A percentile compares a stretch with the other conserved stretches of the same genome.
These are phyloP conservation scores for Colostygia pectinataria DNA, from an alignment of 2,888 invertebrate species.

Conservation along the genomic window DNA sequence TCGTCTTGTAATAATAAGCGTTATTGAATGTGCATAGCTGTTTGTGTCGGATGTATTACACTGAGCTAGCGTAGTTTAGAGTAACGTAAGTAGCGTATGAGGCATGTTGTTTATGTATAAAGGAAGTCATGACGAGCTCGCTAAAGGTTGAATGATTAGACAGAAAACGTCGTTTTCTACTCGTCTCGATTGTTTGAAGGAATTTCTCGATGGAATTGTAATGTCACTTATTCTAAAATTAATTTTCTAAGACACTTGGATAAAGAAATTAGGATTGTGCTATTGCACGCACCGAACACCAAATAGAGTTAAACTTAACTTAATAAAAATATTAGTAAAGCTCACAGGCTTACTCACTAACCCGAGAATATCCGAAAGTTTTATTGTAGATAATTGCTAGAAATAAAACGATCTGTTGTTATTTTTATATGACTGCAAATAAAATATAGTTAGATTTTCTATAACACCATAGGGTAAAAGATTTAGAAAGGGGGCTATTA, in stretches of 20 bases:
- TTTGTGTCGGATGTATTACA: conserved; percentile 64
- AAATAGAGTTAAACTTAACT: conserved; percentile 67
- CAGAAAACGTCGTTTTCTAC: conserved; percentile 34
- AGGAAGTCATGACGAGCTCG: conserved; percentile 58
- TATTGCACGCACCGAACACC: conserved; percentile 81
- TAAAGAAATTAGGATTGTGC: conserved; percentile 75
- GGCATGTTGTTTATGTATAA: conserved; percentile 50
- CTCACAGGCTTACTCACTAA: conserved; percentile 72
- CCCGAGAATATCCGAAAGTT: conserved; percentile 65
- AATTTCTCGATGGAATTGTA: conserved; percentile 76
- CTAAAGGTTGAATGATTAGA: conserved; percentile 70
- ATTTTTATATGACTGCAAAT: conserved; percentile 82
- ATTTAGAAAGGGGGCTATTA: conserved; percentile 39
- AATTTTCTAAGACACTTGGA: conserved; percentile 60
- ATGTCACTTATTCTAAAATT: conserved; percentile 49
- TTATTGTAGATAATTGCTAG: conserved; percentile 74
- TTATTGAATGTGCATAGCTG: conserved; percentile 78
- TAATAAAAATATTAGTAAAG: conserved; percentile 61
- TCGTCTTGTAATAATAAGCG: conserved; percentile 77
- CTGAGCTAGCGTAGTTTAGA: conserved; percentile 70
- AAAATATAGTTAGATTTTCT: conserved; percentile 79
- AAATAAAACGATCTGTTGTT: conserved; percentile 74
- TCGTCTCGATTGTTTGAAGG: conserved; percentile 52
- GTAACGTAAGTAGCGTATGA: conserved; percentile 50
- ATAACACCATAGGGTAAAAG: conserved; percentile 65